Conservation (phyloP, 1,140 invertebrate genomes). For the Argopecten irradians region DNA sequence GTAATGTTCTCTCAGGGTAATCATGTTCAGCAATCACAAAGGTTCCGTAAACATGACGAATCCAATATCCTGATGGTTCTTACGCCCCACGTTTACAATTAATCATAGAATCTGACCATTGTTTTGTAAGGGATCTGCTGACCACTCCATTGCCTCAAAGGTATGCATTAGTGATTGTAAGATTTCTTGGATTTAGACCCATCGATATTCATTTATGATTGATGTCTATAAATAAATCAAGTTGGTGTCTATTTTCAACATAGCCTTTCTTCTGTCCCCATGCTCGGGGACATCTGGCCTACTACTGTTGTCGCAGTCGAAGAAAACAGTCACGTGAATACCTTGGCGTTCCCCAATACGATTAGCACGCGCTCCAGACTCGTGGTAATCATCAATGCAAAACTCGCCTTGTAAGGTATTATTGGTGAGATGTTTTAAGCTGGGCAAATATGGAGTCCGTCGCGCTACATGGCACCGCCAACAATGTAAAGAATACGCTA, state of each 20-base stretch:
- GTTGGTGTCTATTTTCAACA: not conserved
- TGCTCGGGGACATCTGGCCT: not conserved
- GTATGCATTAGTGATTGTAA: not conserved
- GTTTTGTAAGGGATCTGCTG: not conserved
- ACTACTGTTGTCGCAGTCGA: not conserved
- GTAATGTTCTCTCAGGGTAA: not conserved
- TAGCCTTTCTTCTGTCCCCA: not conserved
- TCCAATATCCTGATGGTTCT: not conserved
- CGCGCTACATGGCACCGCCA: not conserved
- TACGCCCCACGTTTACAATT: not conserved
- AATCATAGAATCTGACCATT: not conserved
- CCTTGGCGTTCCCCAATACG: no score
- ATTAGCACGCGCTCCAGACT: no score
- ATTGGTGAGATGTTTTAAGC: no score
- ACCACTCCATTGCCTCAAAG: not conserved
- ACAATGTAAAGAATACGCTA: not conserved
- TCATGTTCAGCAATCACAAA: not conserved
- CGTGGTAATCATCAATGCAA: no score
- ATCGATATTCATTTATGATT: not conserved
- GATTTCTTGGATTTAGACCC: not conserved
- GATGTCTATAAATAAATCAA: not conserved
- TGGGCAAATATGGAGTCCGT: not conserved
- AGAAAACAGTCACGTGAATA: not conserved
- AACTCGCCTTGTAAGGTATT: not conserved
- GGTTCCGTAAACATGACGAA: slow-evolving; percentile 22